Conservation (phyloP, 2,113 vertebrate genomes). For the Boleophthalmus pectinirostris region DNA sequence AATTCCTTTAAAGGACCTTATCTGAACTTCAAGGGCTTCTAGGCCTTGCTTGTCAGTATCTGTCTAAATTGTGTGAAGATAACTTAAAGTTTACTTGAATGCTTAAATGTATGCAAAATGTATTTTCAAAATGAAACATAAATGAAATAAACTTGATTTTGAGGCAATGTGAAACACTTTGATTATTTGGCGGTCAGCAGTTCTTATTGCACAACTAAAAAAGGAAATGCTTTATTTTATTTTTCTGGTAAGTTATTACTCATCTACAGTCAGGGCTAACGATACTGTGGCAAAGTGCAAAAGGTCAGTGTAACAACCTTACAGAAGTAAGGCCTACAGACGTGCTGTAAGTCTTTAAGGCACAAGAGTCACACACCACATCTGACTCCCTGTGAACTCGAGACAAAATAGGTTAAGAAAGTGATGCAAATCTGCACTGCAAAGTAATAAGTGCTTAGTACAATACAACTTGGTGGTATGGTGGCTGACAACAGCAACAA, state of each 20-base stretch:
- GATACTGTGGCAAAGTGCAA: not conserved
- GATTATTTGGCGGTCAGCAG: conserved; percentile 25
- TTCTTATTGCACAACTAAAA: not conserved
- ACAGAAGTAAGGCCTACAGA: no score
- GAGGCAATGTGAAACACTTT: not conserved
- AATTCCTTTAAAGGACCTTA: not conserved
- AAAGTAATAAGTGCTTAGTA: not conserved
- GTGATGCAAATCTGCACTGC: not conserved
- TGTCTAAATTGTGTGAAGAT: not conserved
- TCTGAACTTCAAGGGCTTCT: not conserved
- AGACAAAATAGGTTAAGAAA: no score
- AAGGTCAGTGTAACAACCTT: not conserved
- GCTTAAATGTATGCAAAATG: not conserved
- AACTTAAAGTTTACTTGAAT: not conserved
- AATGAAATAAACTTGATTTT: not conserved
- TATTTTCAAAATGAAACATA: not conserved
- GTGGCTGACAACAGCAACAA: no score
- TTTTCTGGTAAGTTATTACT: not conserved
- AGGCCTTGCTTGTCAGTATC: not conserved
- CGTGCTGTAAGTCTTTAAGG: no score
- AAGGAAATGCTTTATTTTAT: not conserved
- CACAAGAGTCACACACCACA: no score
- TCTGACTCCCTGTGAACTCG: no score
- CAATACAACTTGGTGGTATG: not conserved
- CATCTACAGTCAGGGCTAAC: not conserved